Base-by-base conservation (phyloP, 53 echinoderm and acorn worm species). In the Holothuria leucospilota region DNA sequence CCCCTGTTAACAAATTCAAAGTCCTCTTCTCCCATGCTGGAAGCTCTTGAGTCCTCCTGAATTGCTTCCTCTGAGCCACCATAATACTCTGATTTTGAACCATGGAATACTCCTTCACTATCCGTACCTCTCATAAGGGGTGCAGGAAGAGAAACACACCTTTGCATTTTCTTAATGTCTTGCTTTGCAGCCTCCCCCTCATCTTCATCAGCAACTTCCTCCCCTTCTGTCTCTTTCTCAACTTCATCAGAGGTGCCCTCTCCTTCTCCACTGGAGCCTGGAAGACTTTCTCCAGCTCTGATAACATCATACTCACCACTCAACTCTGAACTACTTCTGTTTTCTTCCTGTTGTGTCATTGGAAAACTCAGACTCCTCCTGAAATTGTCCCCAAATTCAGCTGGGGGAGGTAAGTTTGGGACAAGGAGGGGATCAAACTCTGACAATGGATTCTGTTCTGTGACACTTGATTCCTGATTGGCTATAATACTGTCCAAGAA, bases 341-440 rank as follows among this genome's bases (percentile, higher is more conserved):
- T 20, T 25, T 0, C 15, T 3, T 56, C 56, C 56, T 56, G 24
- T 39, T 42, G 46, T 39, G 53, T 59, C 27, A 21, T 26, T 27
- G 29, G 53, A 6, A 29, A 27, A 77, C n/a, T 49, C 41, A 27
- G 13, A 23, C 27, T 23, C 51, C 15, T 49, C n/a, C 41, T 56
- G 1, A 29, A 4, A 49, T 62, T 59, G 59, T 80, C 80, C 20
- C 61, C 61, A 38, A 80, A 80, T 38, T 80, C 59, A 15, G 29
- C 59, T 24, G 80, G 80, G 15, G 80, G 80, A 56, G 56, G 15
- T 18, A 56, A 56, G 56, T 56, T 56, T 27, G 59, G 59, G 14
- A 80, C n/a, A 20, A 80, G 29, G 25, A 80, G 61, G n/a, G 59
- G 80, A 20, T 80, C 80, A 39, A 80, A 80, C 52, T 80, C 80